phyloP scores from a whole-genome alignment of 2,797 vertebrate species.

The Mormyrops boulengeri region DNA sequence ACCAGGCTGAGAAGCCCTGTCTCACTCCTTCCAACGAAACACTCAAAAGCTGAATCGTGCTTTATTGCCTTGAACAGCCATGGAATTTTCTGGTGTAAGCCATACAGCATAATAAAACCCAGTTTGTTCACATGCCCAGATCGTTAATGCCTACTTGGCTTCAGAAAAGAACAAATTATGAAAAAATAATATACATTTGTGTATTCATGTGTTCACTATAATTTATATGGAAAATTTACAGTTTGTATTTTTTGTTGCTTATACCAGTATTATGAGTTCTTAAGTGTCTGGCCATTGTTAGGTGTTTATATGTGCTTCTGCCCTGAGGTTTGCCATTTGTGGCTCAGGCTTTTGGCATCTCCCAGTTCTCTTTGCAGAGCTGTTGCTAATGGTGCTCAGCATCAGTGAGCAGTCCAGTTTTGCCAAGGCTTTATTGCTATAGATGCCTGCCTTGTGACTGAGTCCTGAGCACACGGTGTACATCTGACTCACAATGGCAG shows the following conservation, averaged over 20 bases:
- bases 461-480: conserved; percentile 41
- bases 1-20: conserved; percentile 22
- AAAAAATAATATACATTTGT: background rate
- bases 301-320: background rate
- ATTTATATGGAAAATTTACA: background rate
- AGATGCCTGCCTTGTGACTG: conserved; percentile 53
- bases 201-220: background rate
- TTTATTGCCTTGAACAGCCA: background rate
- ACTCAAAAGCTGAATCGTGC: background rate
- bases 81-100: background rate
- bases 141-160: background rate
- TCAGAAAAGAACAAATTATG: background rate
- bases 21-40: conserved; percentile 22
- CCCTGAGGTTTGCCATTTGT: background rate
- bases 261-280: background rate
- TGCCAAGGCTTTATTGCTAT: conserved; percentile 28
- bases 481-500: conserved; percentile 39
- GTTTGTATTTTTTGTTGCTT: background rate
- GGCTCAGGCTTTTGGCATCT: background rate
- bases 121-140: background rate
- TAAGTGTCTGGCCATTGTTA: background rate
- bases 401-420: background rate
- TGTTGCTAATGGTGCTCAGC: background rate
- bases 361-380: background rate
- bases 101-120: background rate